Base-by-base conservation (phyloP, 1,140 invertebrate species). In the Drosophila parvula region DNA sequence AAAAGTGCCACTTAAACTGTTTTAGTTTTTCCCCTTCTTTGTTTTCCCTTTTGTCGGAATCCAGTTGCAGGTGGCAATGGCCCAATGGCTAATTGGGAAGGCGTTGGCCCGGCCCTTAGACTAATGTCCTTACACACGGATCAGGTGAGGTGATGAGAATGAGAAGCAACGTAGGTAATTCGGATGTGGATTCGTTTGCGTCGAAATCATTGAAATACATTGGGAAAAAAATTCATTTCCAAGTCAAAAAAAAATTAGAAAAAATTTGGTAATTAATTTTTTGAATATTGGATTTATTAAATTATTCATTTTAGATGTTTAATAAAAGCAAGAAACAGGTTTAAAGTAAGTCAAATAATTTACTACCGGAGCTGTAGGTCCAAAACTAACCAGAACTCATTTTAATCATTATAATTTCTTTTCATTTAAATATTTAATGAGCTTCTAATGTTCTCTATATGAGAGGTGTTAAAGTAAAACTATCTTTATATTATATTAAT, bases 1-100 rank as follows among this genome's bases (percentile, higher is more conserved):
- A 79, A 88, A 86, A 88, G 79, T 88, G 83, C 76, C 82, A 86
- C 82, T 86, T 88, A 86, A 88, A 82, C 76, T 86, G 79, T 86
- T 86, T 86, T 86, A 86, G 82, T 86, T 86, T 86, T 64, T 68
- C 73, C 58, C 22, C 56, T 58, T 53, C 51, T 44, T 45, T 44
- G 62, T 50, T 76, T 61, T 48, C 61, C 34, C 44, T 41, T 44
- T 48, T 68, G 63, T 69, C 50, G 63, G 34, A 57, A 68, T 71
- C 50, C 48, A 79, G 80, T 83, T 82, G 70, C 70, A 86, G 78
- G 78, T 81, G 81, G 60, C 79, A 82, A 55, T 71, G 43, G 50
- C 50, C 50, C 65, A n/a, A 22, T 28, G 50, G 65, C 68, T 71
- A 71, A 71, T 71, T 71, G 68, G 68, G 34, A 56, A 58, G 68